A percentile compares a stretch with the other conserved stretches of the same genome.
These are phyloP conservation scores for Spatulosminthurus flaviceps DNA, from an alignment of 2,888 invertebrate genomes.

Conservation along the genomic window DNA sequence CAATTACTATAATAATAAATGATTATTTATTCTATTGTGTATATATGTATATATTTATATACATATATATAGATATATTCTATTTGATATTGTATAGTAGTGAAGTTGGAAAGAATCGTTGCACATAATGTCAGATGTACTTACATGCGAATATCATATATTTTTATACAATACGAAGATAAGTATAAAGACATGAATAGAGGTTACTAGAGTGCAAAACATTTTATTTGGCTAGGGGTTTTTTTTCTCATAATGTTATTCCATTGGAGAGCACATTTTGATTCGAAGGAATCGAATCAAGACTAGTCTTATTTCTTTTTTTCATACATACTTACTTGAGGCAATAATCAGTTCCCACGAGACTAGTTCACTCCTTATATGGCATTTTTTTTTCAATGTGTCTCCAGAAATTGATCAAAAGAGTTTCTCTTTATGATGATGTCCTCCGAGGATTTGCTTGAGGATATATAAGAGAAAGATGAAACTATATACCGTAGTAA, in stretches of 20 bases:
- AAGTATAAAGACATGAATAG: slow-evolving; percentile 7
- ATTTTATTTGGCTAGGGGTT: background rate
- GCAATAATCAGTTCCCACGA: slow-evolving; percentile 41
- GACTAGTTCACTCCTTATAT: slow-evolving; percentile 29
- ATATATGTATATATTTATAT: no score
- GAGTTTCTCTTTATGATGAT: slow-evolving; percentile 9
- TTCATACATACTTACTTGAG: slow-evolving; percentile 41
- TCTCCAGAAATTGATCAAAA: slow-evolving; percentile 38
- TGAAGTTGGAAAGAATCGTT: background rate
- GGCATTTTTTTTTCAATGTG: slow-evolving; percentile 18
- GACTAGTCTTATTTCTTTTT: slow-evolving; percentile 39
- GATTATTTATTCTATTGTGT: no score
- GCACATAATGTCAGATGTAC: background rate
- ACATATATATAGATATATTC: no score
- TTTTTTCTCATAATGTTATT: no score
- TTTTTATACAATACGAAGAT: no score
- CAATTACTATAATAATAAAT: no score
- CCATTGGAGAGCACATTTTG: slow-evolving; percentile 19
- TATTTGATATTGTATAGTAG: background rate
- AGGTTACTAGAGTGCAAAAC: background rate
- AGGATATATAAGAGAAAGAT: background rate
- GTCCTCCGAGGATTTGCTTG: background rate
- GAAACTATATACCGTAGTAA: background rate
- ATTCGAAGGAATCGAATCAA: slow-evolving; percentile 36
- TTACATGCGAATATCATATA: background rate